Conservation (phyloP, 2,888 invertebrate species). For the Pharmacophagus antenor region DNA sequence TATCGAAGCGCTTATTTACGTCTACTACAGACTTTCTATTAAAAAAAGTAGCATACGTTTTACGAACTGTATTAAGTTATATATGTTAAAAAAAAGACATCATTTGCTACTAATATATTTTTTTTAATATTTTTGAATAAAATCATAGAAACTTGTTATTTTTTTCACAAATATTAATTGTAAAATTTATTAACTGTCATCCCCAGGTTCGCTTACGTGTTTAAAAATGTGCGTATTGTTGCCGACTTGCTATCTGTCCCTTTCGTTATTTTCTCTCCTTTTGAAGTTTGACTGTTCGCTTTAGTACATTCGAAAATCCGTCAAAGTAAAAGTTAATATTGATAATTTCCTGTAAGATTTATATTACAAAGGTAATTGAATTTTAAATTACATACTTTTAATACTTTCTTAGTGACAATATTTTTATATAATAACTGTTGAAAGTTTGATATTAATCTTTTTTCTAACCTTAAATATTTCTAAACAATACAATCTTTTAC, state of each 20-base stretch:
- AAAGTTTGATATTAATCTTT: neutral
- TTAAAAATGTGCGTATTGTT: slow-evolving; percentile 5
- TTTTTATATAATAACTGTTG: neutral
- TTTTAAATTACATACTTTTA: neutral
- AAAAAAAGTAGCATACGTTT: too few species aligned
- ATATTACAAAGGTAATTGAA: slow-evolving; percentile 11
- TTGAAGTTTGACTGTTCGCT: slow-evolving; percentile 26
- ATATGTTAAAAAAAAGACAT: too few species aligned
- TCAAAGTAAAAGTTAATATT: slow-evolving; percentile 16
- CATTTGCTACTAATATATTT: too few species aligned
- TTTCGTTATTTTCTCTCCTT: slow-evolving; percentile 21
- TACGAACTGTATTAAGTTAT: too few species aligned
- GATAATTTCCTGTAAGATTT: slow-evolving; percentile 2
- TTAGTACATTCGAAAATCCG: slow-evolving; percentile 25
- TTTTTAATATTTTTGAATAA: neutral
- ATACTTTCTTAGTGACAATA: too few species aligned
- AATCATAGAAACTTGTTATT: neutral
- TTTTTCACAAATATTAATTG: neutral
- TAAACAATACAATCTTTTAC: neutral
- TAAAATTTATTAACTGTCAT: slow-evolving; percentile 6
- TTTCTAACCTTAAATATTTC: neutral
- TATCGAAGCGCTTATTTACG: too few species aligned
- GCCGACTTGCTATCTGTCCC: slow-evolving; percentile 4
- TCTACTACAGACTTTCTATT: too few species aligned
- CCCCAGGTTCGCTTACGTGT: slow-evolving; percentile 11